These are phyloP conservation scores for Solenopsis fugax DNA, from an alignment of 1,140 invertebrate genomes.

Conservation along the genomic window DNA sequence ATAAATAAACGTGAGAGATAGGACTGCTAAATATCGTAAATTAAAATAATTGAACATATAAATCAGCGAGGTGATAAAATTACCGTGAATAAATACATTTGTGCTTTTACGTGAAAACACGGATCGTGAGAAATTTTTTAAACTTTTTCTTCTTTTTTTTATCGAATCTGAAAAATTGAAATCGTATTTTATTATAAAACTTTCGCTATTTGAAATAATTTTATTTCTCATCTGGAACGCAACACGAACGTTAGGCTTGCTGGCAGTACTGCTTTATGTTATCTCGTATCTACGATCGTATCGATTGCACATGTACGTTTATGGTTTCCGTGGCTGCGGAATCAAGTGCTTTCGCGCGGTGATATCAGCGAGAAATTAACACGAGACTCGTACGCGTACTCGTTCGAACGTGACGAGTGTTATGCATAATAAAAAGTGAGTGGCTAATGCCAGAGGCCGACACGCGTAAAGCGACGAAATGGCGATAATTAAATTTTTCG, in stretches of 20 bases:
- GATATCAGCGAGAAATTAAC: slow-evolving; percentile 66
- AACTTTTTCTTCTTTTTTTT: neutral
- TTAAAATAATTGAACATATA: slow-evolving; percentile 13
- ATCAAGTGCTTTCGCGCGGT: slow-evolving; percentile 46
- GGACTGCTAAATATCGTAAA: neutral
- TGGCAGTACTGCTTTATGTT: neutral
- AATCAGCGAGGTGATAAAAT: neutral
- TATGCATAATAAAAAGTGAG: slow-evolving; percentile 68
- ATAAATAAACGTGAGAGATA: neutral
- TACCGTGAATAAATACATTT: neutral
- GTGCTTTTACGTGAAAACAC: neutral
- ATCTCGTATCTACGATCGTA: neutral
- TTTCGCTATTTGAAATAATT: neutral
- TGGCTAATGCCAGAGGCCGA: slow-evolving; percentile 26
- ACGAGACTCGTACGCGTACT: neutral
- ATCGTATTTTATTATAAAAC: neutral
- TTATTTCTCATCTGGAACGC: neutral
- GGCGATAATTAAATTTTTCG: slow-evolving; percentile 58
- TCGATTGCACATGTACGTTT: slow-evolving; percentile 36
- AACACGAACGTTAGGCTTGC: neutral
- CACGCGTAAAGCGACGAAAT: slow-evolving; percentile 22
- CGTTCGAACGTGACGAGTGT: slow-evolving; percentile 53
- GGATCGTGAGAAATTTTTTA: neutral
- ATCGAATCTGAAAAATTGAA: neutral
- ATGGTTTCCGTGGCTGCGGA: slow-evolving; percentile 43